phyloP scores from a whole-genome alignment of 2,113 vertebrate species.

The Scolopax mira region DNA sequence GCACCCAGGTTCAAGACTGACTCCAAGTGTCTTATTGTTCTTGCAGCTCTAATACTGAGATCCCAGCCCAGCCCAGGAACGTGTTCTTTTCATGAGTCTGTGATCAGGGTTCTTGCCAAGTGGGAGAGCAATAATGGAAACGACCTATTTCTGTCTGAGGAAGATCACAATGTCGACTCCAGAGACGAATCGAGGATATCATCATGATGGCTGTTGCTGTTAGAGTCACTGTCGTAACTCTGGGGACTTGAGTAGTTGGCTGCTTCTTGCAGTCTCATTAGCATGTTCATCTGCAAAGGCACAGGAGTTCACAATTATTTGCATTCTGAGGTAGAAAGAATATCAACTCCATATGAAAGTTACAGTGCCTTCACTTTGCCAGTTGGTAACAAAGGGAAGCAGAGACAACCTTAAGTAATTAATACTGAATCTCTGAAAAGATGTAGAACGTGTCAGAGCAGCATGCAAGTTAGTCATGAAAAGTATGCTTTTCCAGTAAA shows the following conservation, averaged over 20 bases:
- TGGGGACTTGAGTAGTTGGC: slow-evolving; percentile 95
- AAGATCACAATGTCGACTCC: slow-evolving; percentile 90
- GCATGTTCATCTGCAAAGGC: slow-evolving; percentile 92
- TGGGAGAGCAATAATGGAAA: neutral
- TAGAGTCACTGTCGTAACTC: slow-evolving; percentile 97
- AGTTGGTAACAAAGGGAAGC: neutral
- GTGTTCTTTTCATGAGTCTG: neutral
- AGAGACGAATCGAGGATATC: slow-evolving; percentile 93
- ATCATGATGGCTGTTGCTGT: slow-evolving; percentile 95
- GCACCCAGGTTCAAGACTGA: slow-evolving; percentile 75
- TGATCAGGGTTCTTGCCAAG: neutral
- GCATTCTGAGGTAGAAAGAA: neutral
- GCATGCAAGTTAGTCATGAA: neutral
- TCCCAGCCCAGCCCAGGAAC: slow-evolving; percentile 57
- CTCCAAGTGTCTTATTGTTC: slow-evolving; percentile 74
- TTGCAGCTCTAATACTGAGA: slow-evolving; percentile 60
- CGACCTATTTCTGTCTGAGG: neutral
- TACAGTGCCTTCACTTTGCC: neutral
- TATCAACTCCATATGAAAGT: neutral
- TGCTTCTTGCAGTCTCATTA: slow-evolving; percentile 96
- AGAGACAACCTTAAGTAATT: rapidly evolving
- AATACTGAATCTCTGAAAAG: neutral
- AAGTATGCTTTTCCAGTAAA: neutral
- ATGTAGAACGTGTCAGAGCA: neutral
- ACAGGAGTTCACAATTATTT: neutral